Conservation (phyloP, 2,797 vertebrate genomes). For the Fistularia commersonii region DNA sequence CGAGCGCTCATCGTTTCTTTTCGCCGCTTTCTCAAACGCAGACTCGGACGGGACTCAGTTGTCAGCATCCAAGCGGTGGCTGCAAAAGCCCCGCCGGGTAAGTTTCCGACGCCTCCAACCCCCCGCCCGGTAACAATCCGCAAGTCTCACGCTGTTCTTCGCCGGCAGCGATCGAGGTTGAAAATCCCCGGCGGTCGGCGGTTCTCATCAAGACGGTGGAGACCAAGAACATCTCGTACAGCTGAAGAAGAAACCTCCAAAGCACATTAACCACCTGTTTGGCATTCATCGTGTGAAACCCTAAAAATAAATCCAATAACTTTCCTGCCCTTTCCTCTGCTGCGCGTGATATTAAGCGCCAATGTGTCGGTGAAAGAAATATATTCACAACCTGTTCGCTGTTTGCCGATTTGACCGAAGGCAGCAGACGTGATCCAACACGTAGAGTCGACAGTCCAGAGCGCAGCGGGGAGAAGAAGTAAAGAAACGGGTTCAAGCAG, state of each 20-base stretch:
- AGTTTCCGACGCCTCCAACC: background rate
- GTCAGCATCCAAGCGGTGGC: constrained; percentile 46
- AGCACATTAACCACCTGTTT: background rate
- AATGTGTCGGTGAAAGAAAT: no score
- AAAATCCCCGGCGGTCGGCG: background rate
- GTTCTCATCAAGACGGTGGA: constrained; percentile 60
- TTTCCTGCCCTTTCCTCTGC: background rate
- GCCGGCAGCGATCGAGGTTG: background rate
- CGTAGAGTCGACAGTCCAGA: no score
- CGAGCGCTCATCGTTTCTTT: background rate
- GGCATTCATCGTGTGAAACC: background rate
- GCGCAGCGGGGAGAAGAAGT: no score
- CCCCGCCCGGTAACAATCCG: background rate
- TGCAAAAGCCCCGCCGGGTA: constrained; percentile 33
- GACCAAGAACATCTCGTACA: constrained; percentile 20
- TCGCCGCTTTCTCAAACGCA: constrained; percentile 33
- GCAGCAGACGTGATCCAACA: no score
- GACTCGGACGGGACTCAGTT: constrained; percentile 43
- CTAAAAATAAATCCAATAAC: background rate
- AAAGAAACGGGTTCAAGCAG: no score
- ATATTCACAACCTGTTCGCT: background rate
- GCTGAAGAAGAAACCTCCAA: constrained; percentile 7
- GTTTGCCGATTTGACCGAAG: background rate
- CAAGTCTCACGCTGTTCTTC: background rate
- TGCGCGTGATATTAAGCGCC: constrained; percentile 1